Percentiles rank a stretch among this genome's conserved stretches.
These are phyloP conservation scores for Chionis minor DNA, from an alignment of 2,113 vertebrate genomes.

Conservation along the genomic window DNA sequence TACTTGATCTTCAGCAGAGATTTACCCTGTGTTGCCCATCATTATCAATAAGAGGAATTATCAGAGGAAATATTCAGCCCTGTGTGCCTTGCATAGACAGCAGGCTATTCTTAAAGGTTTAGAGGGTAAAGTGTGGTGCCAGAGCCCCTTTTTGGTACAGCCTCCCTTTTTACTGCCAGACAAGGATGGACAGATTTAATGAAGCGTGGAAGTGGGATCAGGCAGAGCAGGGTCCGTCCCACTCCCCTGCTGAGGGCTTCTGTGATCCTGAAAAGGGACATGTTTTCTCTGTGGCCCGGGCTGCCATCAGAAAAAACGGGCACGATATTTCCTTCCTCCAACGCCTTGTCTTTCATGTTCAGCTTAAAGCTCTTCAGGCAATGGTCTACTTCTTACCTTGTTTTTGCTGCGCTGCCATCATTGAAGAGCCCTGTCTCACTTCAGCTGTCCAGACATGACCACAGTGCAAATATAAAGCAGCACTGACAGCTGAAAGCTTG, in stretches of 20 bases:
- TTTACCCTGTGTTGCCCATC: neutral
- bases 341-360: neutral
- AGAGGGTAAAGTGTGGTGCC: neutral
- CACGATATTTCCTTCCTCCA: neutral
- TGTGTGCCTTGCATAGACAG: neutral
- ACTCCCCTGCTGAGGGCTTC: neutral
- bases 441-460: conserved; percentile 3
- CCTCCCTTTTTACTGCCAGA: neutral
- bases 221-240: neutral
- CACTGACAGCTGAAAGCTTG: conserved; percentile 1
- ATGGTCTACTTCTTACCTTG: neutral
- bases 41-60: neutral
- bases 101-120: neutral
- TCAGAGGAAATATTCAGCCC: neutral
- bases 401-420: neutral
- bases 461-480: neutral
- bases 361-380: neutral
- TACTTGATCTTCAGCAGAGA: neutral
- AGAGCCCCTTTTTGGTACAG: neutral
- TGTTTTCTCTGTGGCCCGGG: neutral
- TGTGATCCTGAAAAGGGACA: neutral
- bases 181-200: neutral
- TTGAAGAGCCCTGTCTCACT: neutral
- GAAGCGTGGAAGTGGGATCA: neutral
- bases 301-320: neutral